A percentile compares a stretch with the other conserved stretches of the same genome.
Evolutionary conservation across 2,797 vertebrate genomes (phyloP).

Genomic region (Cyprinella venusta): DNA sequence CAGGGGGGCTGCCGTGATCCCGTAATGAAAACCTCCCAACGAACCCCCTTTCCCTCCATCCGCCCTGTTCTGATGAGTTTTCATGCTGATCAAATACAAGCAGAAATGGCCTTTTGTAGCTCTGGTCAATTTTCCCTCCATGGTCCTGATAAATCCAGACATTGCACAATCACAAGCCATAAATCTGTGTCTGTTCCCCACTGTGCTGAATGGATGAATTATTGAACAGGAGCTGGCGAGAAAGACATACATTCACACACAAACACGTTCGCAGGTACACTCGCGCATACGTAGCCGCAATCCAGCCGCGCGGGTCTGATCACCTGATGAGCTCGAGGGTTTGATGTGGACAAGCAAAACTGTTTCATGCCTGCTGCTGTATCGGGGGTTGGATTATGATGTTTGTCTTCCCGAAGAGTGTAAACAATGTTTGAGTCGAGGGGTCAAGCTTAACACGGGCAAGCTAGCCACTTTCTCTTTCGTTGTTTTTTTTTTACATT

Average conservation of each 20-base stretch:
- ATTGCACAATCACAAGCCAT: constrained; percentile 89
- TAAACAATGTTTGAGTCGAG: constrained; percentile 6
- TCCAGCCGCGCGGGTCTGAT: constrained; percentile 22
- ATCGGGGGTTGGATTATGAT: not conserved
- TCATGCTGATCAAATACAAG: constrained; percentile 91
- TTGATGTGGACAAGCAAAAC: not conserved
- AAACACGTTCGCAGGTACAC: constrained; percentile 8
- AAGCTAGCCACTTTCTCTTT: not conserved
- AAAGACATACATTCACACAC: constrained; percentile 47
- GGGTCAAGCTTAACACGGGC: not conserved
- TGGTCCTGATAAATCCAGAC: constrained; percentile 90
- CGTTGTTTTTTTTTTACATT: not conserved
- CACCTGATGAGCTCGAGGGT: constrained; percentile 15
- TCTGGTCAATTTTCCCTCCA: constrained; percentile 90
- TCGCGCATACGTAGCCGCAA: constrained; percentile 7
- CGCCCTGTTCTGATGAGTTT: constrained; percentile 83
- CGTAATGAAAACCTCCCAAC: constrained; percentile 82
- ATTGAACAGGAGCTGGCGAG: constrained; percentile 80
- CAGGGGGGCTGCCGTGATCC: constrained; percentile 84
- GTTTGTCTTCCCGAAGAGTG: not conserved
- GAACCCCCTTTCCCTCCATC: constrained; percentile 17
- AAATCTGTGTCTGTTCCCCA: constrained; percentile 87
- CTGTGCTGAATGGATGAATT: constrained; percentile 86
- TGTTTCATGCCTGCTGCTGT: not conserved
- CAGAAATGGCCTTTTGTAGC: constrained; percentile 90